A percentile compares a stretch with the other conserved stretches of the same genome.
phyloP scores from a whole-genome alignment of 2,888 invertebrate species.

The Galerucella pusilla region DNA sequence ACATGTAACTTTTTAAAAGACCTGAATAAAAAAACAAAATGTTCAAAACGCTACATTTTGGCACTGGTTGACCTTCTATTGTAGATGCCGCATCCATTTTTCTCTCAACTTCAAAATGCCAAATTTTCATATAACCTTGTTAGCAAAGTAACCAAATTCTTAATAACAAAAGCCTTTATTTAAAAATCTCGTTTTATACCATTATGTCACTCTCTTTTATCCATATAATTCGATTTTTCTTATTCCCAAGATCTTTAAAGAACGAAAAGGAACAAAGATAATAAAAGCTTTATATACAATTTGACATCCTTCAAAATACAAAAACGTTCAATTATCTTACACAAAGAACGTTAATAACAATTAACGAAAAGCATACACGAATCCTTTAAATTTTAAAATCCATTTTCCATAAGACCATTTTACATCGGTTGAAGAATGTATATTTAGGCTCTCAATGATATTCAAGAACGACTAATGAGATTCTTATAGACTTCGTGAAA shows the following conservation, averaged over 20 bases:
- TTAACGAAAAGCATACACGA: slow-evolving; percentile 34
- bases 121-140: not conserved
- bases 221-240: slow-evolving; percentile 16
- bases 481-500: slow-evolving; percentile 42
- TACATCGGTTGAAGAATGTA: slow-evolving; percentile 15
- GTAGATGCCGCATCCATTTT: not conserved
- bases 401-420: slow-evolving; percentile 36
- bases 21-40: no score
- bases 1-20: no score
- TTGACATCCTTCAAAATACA: slow-evolving; percentile 13
- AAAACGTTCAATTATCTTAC: slow-evolving; percentile 25
- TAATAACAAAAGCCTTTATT: slow-evolving; percentile 11
- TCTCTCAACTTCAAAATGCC: not conserved
- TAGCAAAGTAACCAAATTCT: not conserved
- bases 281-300: not conserved
- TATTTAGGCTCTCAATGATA: slow-evolving; percentile 17
- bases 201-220: slow-evolving; percentile 38
- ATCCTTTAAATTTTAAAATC: slow-evolving; percentile 37
- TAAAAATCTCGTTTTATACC: slow-evolving; percentile 41
- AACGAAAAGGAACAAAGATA: not conserved
- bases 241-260: slow-evolving; percentile 5
- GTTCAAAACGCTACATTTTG: no score
- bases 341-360: slow-evolving; percentile 33
- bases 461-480: slow-evolving; percentile 1
- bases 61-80: no score